Conservation (phyloP, 2,888 invertebrate species). For the Trichopria drosophilae region DNA sequence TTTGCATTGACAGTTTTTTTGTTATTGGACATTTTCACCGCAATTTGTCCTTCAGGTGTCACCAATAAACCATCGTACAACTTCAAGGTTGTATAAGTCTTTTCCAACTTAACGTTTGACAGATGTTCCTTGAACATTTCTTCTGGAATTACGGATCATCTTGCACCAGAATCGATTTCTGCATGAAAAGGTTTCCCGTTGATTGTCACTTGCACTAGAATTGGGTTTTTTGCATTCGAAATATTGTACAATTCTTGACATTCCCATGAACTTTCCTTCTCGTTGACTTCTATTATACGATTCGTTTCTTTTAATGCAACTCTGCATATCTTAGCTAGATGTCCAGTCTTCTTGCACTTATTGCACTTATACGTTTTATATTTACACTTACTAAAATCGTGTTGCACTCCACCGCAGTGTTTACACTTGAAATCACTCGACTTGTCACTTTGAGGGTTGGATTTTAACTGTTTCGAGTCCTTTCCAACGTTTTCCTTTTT, state of each 20-base stretch:
- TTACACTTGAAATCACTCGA: slow-evolving; percentile 7
- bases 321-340: slow-evolving; percentile 21
- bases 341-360: slow-evolving; percentile 13
- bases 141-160: slow-evolving; percentile 31
- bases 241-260: background rate
- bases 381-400: slow-evolving; percentile 27
- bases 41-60: slow-evolving; percentile 28
- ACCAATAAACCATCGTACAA: slow-evolving; percentile 27
- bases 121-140: slow-evolving; percentile 7
- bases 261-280: slow-evolving; percentile 10
- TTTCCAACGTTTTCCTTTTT: background rate
- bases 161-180: slow-evolving; percentile 42
- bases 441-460: background rate
- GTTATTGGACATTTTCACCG: slow-evolving; percentile 15
- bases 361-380: slow-evolving; percentile 23
- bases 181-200: slow-evolving; percentile 37
- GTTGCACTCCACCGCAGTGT: slow-evolving; percentile 19
- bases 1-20: slow-evolving; percentile 3
- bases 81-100: slow-evolving; percentile 17
- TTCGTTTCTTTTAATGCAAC: background rate
- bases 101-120: slow-evolving; percentile 1
- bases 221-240: background rate
- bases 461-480: too few species aligned
- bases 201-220: slow-evolving; percentile 29
- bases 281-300: background rate